Base-by-base conservation (phyloP, 2,888 invertebrate species). In the Phyto melanocephala region DNA sequence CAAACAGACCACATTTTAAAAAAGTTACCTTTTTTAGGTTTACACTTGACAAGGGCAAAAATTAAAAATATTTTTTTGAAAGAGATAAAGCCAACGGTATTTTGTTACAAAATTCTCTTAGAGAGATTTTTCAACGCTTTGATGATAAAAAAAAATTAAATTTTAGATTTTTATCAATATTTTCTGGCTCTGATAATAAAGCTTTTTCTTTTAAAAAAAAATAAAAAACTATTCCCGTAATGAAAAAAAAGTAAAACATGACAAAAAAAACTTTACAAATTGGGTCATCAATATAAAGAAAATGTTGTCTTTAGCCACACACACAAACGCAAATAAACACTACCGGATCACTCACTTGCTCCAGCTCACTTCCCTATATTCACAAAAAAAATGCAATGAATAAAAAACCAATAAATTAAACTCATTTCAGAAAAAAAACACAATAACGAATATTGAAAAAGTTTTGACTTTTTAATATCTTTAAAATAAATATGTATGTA, bases 371-470 rank as follows among this genome's bases (percentile, higher is more conserved):
- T 22, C n/a, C 7, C 15, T 15, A 72, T 37, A 52, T 24, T 1
- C 1, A 42, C 6, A 15, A 35, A 62, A 47, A 63, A 77, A 45
- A 37, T 56, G 2, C 0, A 65, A 82, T 80, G 75, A 70, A 82
- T 80, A 80, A 82, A 80, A 82, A 79, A 40, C 54, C 82, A 82
- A 80, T 82, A 80, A 80, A 80, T 82, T 80, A 80, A 65, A 65
- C 45, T 72, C 58, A 65, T 28, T 20, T 45, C n/a, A 17, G 42
- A 40, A 71, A 45, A 68, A 65, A 62, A 80, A 62, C 13, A 6
- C 3, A 28, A 28, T 5, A 28, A 28, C 40, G 15, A 63, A 42
- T 15, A 63, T 52, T 72, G 58, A 52, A 67, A 65, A 79, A 52
- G 67, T 68, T 28, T 68, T 72, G 58, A 62, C 42, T 74, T 72